Base-by-base conservation (phyloP, 2,888 invertebrate species). In the Clivina fossor region DNA sequence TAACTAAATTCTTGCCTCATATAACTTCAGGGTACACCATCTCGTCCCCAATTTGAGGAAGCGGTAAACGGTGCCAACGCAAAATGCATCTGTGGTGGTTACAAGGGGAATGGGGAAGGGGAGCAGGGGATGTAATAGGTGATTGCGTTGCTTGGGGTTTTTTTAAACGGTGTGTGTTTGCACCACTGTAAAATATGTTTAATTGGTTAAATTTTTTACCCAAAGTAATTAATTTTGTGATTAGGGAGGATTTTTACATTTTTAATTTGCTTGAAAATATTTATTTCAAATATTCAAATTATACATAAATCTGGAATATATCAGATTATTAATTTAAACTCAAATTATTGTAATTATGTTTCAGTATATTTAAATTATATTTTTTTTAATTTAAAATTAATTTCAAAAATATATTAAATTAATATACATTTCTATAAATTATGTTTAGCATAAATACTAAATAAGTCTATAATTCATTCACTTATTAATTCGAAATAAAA, bases 1-100 rank as follows among this genome's bases (percentile, higher is more conserved):
- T 72, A 72, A 73, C 70, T 72, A 72, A 73, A 73, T 72, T 73
- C 71, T 69, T 71, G 70, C 70, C 71, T 68, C 68, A 71, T 70
- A 71, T 70, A 72, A 69, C 71, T 68, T 67, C 47, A n/a, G n/a
- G n/a, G 51, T 40, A 26, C 55, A 19, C 38, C 43, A 22, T n/a
- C n/a, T n/a, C n/a, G n/a, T 9, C 55, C 55, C 47, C 43, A 51
- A 51, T 51, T 33, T 43, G 4, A 43, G 43, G 43, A 40, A 26
- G 50, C 24, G 16, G 22, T 41, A 41, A 41, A 41, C 15, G 47
- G 4, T 19, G 8, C 47, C n/a, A n/a, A n/a, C n/a, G n/a, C n/a
- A n/a, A n/a, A n/a, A n/a, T n/a, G n/a, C n/a, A n/a, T n/a, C n/a
- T 13, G 33, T 22, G 40, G 20, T 40, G 40, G 40, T 33, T n/a